Conservation (phyloP, 2,888 invertebrate genomes). For the Mimas tiliae region DNA sequence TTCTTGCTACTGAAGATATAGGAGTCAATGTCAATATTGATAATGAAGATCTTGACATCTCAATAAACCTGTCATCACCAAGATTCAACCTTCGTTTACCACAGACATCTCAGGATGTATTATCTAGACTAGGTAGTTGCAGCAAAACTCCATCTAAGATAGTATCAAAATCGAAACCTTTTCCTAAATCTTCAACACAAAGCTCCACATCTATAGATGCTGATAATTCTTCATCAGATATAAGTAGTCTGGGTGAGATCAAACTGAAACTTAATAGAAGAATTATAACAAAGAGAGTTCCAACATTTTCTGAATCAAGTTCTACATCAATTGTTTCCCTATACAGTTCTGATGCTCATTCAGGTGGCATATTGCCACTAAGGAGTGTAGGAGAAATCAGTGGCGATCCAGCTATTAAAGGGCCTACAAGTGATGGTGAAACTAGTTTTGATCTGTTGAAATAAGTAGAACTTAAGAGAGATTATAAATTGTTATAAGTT, state of each 20-base stretch:
- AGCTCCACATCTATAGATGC: constrained; percentile 71
- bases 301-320: constrained; percentile 62
- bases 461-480: constrained; percentile 14
- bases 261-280: constrained; percentile 56
- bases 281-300: constrained; percentile 48
- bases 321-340: constrained; percentile 57
- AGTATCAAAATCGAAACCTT: constrained; percentile 36
- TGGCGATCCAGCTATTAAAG: constrained; percentile 48
- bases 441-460: constrained; percentile 47
- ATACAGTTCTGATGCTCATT: constrained; percentile 56
- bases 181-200: constrained; percentile 43
- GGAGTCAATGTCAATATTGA: constrained; percentile 49
- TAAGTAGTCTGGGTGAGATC: constrained; percentile 78
- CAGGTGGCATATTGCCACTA: constrained; percentile 61
- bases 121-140: constrained; percentile 59
- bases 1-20: constrained; percentile 51
- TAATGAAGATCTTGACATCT: constrained; percentile 62
- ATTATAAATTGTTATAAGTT: neutral
- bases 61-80: constrained; percentile 74
- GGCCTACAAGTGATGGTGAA: constrained; percentile 60
- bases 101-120: constrained; percentile 62
- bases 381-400: constrained; percentile 74
- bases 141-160: constrained; percentile 39
- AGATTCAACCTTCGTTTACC: constrained; percentile 74
- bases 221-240: constrained; percentile 71